phyloP scores from a whole-genome alignment of 2,113 vertebrate species.

The Oryzias javanicus region DNA sequence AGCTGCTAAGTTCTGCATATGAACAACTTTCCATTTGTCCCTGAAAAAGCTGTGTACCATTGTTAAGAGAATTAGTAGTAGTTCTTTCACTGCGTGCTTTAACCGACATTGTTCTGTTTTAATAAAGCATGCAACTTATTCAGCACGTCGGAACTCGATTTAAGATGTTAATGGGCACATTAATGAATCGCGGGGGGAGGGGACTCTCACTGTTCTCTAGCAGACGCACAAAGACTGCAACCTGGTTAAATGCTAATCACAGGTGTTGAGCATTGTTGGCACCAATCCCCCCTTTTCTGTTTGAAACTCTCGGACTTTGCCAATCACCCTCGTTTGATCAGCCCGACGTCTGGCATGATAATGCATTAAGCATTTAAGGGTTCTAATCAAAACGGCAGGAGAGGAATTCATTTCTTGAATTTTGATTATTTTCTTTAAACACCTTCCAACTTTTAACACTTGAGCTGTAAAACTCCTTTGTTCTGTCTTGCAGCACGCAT shows the following conservation, averaged over 20 bases:
- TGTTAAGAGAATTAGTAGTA: too few species aligned
- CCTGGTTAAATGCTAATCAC: slow-evolving; percentile 81
- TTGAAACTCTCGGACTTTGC: slow-evolving; percentile 66
- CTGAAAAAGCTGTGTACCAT: too few species aligned
- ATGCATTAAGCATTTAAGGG: slow-evolving; percentile 75
- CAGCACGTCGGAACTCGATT: slow-evolving; percentile 18
- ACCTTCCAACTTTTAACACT: slow-evolving; percentile 14
- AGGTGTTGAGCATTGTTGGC: slow-evolving; percentile 55
- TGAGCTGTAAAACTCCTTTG: slow-evolving; percentile 2
- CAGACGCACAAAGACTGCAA: slow-evolving; percentile 20
- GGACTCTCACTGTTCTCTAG: slow-evolving; percentile 38
- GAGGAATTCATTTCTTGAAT: slow-evolving; percentile 66
- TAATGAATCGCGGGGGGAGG: slow-evolving; percentile 50
- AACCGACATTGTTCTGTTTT: slow-evolving; percentile 7
- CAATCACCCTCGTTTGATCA: slow-evolving; percentile 77
- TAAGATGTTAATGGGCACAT: slow-evolving; percentile 50
- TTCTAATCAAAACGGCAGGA: slow-evolving; percentile 75
- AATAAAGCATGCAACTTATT: slow-evolving; percentile 30
- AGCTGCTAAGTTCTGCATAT: too few species aligned
- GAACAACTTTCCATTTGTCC: too few species aligned
- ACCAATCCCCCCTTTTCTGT: slow-evolving; percentile 72
- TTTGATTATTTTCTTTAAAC: slow-evolving; percentile 49
- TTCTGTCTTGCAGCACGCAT: slow-evolving; percentile 28
- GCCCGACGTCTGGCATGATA: slow-evolving; percentile 76
- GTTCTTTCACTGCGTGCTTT: slow-evolving; percentile 2